phyloP scores from a whole-genome alignment of 2,888 invertebrate species.

The Drepana falcataria region DNA sequence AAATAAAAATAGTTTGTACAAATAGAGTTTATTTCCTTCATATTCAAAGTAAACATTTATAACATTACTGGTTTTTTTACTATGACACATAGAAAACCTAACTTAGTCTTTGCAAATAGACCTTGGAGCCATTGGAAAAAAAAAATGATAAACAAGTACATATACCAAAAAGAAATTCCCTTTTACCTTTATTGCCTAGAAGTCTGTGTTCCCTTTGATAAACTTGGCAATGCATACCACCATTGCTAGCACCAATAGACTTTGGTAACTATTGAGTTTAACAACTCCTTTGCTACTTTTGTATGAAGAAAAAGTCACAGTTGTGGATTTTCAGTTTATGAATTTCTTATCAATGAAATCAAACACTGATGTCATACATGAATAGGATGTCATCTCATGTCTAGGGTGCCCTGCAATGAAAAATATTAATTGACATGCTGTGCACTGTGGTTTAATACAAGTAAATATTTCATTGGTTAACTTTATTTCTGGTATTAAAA shows the following conservation, averaged over 20 bases:
- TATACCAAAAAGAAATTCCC: no score
- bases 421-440: constrained; percentile 3
- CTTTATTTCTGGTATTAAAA: no score
- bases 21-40: constrained; percentile 26
- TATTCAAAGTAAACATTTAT: constrained; percentile 17
- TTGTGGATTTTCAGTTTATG: constrained; percentile 19
- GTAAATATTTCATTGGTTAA: no score
- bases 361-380: constrained; percentile 82
- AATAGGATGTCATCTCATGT: constrained; percentile 85
- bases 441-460: constrained; percentile 4
- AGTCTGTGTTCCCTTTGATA: no score
- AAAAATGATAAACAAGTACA: no score
- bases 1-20: constrained; percentile 29
- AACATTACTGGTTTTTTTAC: constrained; percentile 6
- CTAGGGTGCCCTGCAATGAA: constrained; percentile 74
- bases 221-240: no score
- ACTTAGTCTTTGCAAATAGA: background rate
- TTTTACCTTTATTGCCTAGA: no score
- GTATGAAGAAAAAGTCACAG: no score
- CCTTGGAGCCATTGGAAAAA: no score
- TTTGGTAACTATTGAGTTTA: no score
- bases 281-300: no score
- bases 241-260: no score
- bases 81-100: constrained; percentile 19
- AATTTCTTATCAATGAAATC: constrained; percentile 75